A percentile compares a stretch with the other conserved stretches of the same genome.
Conservation (phyloP, 1,140 invertebrate species). For the Physella acuta region DNA sequence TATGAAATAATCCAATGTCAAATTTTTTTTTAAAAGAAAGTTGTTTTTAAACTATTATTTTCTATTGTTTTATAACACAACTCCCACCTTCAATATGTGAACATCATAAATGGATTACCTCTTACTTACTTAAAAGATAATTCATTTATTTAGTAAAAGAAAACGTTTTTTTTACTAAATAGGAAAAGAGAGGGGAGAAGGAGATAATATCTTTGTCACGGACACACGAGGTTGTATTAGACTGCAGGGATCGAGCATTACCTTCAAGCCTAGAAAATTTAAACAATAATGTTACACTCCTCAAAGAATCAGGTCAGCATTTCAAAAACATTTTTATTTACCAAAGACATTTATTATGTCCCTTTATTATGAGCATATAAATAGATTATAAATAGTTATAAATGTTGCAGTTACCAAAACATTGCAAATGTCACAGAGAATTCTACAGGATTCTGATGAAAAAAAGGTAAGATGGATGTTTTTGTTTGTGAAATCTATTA, state of each 20-base stretch:
- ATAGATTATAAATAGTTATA: too few species aligned
- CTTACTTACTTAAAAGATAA: background rate
- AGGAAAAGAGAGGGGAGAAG: conserved; percentile 39
- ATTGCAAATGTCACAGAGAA: too few species aligned
- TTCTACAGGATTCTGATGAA: too few species aligned
- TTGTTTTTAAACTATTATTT: background rate
- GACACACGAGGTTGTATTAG: conserved; percentile 9
- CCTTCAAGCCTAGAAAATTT: too few species aligned
- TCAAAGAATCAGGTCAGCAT: too few species aligned
- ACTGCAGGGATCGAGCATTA: conserved; percentile 9
- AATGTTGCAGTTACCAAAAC: too few species aligned
- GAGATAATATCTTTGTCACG: conserved; percentile 24
- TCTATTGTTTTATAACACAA: background rate
- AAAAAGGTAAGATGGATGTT: too few species aligned
- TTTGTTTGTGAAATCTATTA: too few species aligned
- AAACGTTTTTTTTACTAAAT: background rate
- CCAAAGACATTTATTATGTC: too few species aligned
- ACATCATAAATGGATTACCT: background rate
- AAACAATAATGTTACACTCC: too few species aligned
- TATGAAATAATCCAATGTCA: background rate
- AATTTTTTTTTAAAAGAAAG: background rate
- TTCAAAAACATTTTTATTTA: too few species aligned
- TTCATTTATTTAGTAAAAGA: background rate
- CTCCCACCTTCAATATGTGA: background rate
- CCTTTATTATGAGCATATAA: too few species aligned